phyloP scores from a whole-genome alignment of 2,113 vertebrate genomes.

The Lutjanus erythropterus region DNA sequence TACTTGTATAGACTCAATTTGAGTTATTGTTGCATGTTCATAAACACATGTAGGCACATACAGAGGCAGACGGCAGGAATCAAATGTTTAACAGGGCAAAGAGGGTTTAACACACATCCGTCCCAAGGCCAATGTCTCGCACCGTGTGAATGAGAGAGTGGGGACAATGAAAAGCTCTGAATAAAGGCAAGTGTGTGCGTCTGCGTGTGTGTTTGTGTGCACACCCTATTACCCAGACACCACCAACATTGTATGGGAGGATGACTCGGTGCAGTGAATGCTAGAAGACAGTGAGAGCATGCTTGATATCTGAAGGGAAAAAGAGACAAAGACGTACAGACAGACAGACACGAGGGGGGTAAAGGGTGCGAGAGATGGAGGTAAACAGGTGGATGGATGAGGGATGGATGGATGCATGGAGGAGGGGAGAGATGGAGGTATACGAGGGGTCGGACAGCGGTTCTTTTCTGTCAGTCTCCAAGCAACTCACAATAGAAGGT shows the following conservation, averaged over 20 bases:
- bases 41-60: conserved; percentile 30
- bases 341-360: conserved; percentile 22
- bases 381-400: conserved; percentile 30
- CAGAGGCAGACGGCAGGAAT: conserved; percentile 36
- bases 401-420: conserved; percentile 16
- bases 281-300: conserved; percentile 51
- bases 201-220: conserved; percentile 22
- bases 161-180: conserved; percentile 68
- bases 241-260: conserved; percentile 58
- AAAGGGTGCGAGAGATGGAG: conserved; percentile 38
- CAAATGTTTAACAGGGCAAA: conserved; percentile 57
- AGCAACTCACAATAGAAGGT: conserved; percentile 99
- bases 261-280: conserved; percentile 55
- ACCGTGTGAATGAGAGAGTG: conserved; percentile 46
- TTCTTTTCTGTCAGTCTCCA: conserved; percentile 93
- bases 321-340: conserved; percentile 53
- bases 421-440: conserved; percentile 33
- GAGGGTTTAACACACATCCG: conserved; percentile 44
- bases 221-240: conserved; percentile 70
- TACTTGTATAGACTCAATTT: conserved; percentile 32
- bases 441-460: conserved; percentile 88
- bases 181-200: conserved; percentile 59
- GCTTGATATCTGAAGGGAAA: conserved; percentile 59
- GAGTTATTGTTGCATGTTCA: conserved; percentile 40
- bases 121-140: conserved; percentile 73